Conservation (phyloP, 2,797 vertebrate genomes). For the Sciaenops ocellatus region DNA sequence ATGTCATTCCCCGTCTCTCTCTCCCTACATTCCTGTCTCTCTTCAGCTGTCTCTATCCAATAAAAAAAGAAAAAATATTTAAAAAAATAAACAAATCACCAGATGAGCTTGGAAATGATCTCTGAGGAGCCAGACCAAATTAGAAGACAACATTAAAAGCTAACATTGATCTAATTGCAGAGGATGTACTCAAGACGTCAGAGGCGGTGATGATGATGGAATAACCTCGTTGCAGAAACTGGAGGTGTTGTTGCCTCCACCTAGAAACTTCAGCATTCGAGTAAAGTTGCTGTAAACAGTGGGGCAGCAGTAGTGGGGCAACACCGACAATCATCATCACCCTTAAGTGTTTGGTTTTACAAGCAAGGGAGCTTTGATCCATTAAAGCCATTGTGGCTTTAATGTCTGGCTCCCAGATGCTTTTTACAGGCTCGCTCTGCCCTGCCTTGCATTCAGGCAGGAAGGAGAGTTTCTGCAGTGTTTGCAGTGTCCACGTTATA, state of each 20-base stretch:
- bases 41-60: no score
- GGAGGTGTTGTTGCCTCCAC: conserved; percentile 11
- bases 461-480: conserved; percentile 83
- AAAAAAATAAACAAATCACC: no score
- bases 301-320: conserved; percentile 28
- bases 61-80: no score
- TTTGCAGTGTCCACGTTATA: conserved; percentile 78
- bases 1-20: no score
- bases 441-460: conserved; percentile 65
- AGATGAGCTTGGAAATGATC: not conserved
- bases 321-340: conserved; percentile 68
- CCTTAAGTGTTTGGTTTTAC: conserved; percentile 70
- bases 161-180: conserved; percentile 26
- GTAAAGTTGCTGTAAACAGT: conserved; percentile 37
- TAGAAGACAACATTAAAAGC: not conserved
- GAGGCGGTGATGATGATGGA: not conserved
- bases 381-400: conserved; percentile 69
- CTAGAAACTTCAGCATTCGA: conserved; percentile 7
- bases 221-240: not conserved
- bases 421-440: conserved; percentile 71
- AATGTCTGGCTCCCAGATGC: conserved; percentile 83
- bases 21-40: no score
- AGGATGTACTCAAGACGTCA: not conserved
- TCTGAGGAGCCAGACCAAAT: not conserved
- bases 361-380: conserved; percentile 65